Conservation (phyloP, 2,888 invertebrate species). For the Drosophila putrida region DNA sequence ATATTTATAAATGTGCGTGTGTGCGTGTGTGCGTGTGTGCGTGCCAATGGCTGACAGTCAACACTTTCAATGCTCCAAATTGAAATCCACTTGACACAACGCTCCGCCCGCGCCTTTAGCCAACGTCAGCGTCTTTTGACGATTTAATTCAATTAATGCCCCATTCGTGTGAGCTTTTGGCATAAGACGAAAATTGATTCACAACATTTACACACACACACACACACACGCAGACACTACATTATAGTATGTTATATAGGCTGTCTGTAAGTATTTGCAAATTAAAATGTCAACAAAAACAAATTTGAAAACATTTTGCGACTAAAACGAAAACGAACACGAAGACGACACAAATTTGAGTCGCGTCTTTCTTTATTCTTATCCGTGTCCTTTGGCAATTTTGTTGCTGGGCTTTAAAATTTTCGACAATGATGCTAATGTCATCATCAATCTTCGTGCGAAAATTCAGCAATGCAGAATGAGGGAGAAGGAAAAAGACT, state of each 20-base stretch:
- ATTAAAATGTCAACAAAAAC: constrained; percentile 84
- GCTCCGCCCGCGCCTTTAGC: constrained; percentile 33
- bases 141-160: constrained; percentile 79
- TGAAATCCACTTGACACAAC: constrained; percentile 74
- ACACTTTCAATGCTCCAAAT: constrained; percentile 73
- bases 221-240: constrained; percentile 5
- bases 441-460: constrained; percentile 84
- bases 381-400: constrained; percentile 60
- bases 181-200: constrained; percentile 67
- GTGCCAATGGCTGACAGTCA: constrained; percentile 78
- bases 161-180: constrained; percentile 59
- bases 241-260: constrained; percentile 11
- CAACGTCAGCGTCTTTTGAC: constrained; percentile 56
- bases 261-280: constrained; percentile 72
- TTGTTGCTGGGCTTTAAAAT: constrained; percentile 61
- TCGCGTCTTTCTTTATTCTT: constrained; percentile 26
- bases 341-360: constrained; percentile 49
- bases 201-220: constrained; percentile 23
- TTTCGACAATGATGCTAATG: constrained; percentile 84
- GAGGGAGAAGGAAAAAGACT: constrained; percentile 24
- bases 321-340: constrained; percentile 31
- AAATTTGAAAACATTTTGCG: constrained; percentile 80
- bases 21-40: constrained; percentile 32
- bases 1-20: constrained; percentile 9
- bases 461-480: constrained; percentile 55